Percentiles rank a stretch among this genome's conserved stretches.
Evolutionary conservation across 2,113 vertebrate genomes (phyloP).

Genomic region (Leptosomus discolor): DNA sequence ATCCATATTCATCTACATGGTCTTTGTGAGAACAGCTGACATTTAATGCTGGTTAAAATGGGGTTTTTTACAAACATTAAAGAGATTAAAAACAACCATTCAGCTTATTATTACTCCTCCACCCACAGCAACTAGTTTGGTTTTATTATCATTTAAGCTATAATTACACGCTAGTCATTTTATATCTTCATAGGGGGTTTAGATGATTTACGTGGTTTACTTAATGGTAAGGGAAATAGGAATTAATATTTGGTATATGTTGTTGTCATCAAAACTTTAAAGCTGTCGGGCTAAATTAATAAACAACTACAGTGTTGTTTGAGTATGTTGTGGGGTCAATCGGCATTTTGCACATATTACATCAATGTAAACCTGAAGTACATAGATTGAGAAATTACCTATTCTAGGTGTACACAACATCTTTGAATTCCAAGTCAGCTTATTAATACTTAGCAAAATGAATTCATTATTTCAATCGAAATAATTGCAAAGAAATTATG

Average conservation of each 20-base stretch:
- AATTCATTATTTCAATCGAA: not conserved
- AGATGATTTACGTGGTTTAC: not conserved
- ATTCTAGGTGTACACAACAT: not conserved
- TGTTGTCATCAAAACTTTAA: not conserved
- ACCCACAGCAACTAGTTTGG: not conserved
- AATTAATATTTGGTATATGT: not conserved
- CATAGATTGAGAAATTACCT: not conserved
- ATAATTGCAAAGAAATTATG: not conserved
- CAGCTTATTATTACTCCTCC: not conserved
- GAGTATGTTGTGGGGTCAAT: fast-evolving
- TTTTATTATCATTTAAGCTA: not conserved
- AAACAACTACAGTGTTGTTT: not conserved
- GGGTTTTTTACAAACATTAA: not conserved
- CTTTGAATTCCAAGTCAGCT: not conserved
- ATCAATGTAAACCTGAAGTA: not conserved
- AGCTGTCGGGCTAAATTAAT: not conserved
- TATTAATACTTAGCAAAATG: not conserved
- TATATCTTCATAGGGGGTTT: not conserved
- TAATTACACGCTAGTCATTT: not conserved
- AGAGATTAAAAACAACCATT: not conserved
- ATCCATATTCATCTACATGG: not conserved
- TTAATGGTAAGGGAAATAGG: not conserved
- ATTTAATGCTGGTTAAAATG: not conserved
- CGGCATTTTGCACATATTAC: not conserved
- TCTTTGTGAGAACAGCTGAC: not conserved